These are phyloP conservation scores for Cerastis leucographa DNA, from an alignment of 2,888 invertebrate species.

Conservation along the genomic window DNA sequence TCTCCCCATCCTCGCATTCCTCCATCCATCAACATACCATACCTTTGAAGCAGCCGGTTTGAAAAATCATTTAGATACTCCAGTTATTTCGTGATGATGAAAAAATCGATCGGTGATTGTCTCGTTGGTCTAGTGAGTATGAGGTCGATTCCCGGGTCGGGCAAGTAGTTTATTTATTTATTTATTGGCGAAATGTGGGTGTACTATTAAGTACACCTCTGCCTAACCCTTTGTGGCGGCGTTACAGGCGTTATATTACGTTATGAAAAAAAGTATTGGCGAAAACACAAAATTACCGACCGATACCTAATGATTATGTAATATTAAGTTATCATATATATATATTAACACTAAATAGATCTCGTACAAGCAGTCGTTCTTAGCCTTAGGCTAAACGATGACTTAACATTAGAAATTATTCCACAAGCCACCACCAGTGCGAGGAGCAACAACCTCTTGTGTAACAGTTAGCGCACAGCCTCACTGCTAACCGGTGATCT, in stretches of 20 bases:
- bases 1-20: no score
- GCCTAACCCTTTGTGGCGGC: no score
- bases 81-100: background rate
- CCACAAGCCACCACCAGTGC: background rate
- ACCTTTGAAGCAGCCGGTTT: no score
- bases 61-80: background rate
- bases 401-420: conserved; percentile 53
- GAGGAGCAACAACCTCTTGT: conserved; percentile 42
- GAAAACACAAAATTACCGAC: background rate
- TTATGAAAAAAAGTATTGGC: no score
- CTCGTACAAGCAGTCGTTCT: background rate
- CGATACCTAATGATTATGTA: background rate
- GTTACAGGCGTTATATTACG: no score
- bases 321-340: no score
- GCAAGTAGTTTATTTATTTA: no score
- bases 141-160: no score
- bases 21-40: no score
- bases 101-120: background rate
- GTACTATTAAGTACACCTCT: no score
- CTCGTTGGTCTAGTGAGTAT: no score
- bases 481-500: conserved; percentile 30
- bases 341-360: background rate
- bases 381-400: conserved; percentile 31
- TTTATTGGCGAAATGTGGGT: no score
- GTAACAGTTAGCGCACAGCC: conserved; percentile 38